Evolutionary conservation across 2,888 invertebrate species (phyloP).

Genomic region (Ischnus inquisitorius): DNA sequence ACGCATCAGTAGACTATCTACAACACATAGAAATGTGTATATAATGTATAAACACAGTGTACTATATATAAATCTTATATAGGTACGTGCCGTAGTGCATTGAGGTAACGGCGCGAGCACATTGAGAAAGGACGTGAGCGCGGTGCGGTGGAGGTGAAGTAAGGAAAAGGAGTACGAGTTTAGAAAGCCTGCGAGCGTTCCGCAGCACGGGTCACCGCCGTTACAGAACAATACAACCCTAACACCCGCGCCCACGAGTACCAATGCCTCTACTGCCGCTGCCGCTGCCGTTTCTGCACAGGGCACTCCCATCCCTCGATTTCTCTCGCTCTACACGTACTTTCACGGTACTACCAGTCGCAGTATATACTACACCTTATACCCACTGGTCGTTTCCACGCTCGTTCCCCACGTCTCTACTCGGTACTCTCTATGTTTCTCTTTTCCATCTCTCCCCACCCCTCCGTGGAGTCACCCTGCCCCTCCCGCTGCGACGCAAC

Average conservation of each 20-base stretch:
- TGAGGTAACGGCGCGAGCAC: conserved; percentile 24
- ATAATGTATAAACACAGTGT: conserved; percentile 27
- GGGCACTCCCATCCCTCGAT: conserved; percentile 23
- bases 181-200: conserved; percentile 78
- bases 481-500: conserved; percentile 8
- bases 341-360: conserved; percentile 16
- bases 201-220: conserved; percentile 78
- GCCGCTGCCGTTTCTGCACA: conserved; percentile 29
- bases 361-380: conserved; percentile 32
- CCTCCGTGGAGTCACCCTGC: conserved; percentile 47
- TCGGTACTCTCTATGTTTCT: conserved; percentile 59
- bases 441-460: conserved; percentile 23
- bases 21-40: conserved; percentile 6
- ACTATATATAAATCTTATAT: conserved; percentile 55
- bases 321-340: conserved; percentile 26
- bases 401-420: conserved; percentile 52
- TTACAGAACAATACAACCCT: conserved; percentile 80
- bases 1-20: background rate
- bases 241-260: conserved; percentile 57
- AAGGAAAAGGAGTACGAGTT: conserved; percentile 71
- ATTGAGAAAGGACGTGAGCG: conserved; percentile 49
- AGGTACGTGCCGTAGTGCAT: conserved; percentile 47
- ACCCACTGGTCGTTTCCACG: conserved; percentile 47
- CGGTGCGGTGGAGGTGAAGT: background rate
- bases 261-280: conserved; percentile 39